phyloP scores from a whole-genome alignment of 2,797 vertebrate genomes.

The Lates japonicus region DNA sequence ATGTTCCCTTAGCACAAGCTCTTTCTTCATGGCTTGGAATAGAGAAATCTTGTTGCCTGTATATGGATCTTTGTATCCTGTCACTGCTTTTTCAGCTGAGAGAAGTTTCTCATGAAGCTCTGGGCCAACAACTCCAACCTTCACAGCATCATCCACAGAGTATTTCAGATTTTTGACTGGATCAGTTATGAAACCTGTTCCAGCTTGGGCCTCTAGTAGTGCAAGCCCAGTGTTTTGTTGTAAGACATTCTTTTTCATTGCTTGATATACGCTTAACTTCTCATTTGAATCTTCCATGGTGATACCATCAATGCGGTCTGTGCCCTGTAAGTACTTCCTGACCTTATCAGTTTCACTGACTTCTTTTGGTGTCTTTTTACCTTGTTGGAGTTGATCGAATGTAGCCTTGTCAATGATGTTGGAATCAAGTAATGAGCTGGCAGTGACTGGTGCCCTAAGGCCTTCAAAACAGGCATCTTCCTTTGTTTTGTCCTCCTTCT shows the following conservation, averaged over 20 bases:
- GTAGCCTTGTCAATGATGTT: slow-evolving; percentile 88
- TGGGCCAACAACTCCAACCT: slow-evolving; percentile 91
- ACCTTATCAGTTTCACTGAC: slow-evolving; percentile 87
- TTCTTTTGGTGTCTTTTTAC: slow-evolving; percentile 90
- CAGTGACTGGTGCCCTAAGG: slow-evolving; percentile 84
- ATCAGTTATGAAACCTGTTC: slow-evolving; percentile 93
- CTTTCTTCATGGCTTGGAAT: slow-evolving; percentile 97
- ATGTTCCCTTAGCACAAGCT: slow-evolving; percentile 90
- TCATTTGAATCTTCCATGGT: slow-evolving; percentile 88
- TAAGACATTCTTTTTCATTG: slow-evolving; percentile 90
- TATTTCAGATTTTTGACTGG: slow-evolving; percentile 90
- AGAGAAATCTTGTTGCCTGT: slow-evolving; percentile 93
- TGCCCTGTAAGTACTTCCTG: slow-evolving; percentile 89
- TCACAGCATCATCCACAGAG: slow-evolving; percentile 94
- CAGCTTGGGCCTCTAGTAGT: slow-evolving; percentile 95
- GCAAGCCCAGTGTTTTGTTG: slow-evolving; percentile 89
- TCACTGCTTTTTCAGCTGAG: slow-evolving; percentile 93
- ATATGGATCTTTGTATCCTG: slow-evolving; percentile 96
- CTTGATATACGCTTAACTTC: slow-evolving; percentile 93
- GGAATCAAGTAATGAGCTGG: slow-evolving; percentile 85
- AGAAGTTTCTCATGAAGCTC: slow-evolving; percentile 97
- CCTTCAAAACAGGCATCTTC: slow-evolving; percentile 87
- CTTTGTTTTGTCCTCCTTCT: slow-evolving; percentile 87
- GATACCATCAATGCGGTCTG: slow-evolving; percentile 89
- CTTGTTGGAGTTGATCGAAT: slow-evolving; percentile 88